These are phyloP conservation scores for Rhyacichthys aspro DNA, from an alignment of 2,797 vertebrate species.

Conservation along the genomic window DNA sequence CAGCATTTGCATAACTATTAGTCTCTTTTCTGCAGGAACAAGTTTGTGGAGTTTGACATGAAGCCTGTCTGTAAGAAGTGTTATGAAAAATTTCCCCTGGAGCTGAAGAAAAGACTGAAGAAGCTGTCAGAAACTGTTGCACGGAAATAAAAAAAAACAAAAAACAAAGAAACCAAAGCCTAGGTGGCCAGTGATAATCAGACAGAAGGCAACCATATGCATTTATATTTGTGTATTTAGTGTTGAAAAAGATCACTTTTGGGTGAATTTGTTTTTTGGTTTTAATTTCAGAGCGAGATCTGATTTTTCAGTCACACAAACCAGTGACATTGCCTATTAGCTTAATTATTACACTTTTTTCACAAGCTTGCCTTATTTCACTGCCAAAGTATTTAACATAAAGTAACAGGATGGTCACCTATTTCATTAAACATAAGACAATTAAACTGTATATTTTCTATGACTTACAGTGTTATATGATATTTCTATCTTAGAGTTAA, in stretches of 20 bases:
- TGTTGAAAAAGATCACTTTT: slow-evolving; percentile 8
- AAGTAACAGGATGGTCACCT: slow-evolving; percentile 26
- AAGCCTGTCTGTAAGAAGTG: slow-evolving; percentile 99
- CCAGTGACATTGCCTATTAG: slow-evolving; percentile 43
- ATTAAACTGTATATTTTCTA: not conserved
- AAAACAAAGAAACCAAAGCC: not conserved
- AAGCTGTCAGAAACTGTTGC: slow-evolving; percentile 93
- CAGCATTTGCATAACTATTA: not conserved
- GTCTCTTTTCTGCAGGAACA: slow-evolving; percentile 86
- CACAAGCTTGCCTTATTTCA: slow-evolving; percentile 53
- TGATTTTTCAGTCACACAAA: slow-evolving; percentile 9
- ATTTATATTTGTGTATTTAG: slow-evolving; percentile 21
- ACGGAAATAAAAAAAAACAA: slow-evolving; percentile 82
- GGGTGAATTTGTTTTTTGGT: no score
- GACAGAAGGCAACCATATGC: no score
- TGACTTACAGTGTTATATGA: slow-evolving; percentile 20
- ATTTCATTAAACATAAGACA: slow-evolving; percentile 34
- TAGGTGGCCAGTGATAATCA: slow-evolving; percentile 16
- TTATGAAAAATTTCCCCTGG: slow-evolving; percentile 98
- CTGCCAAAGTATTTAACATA: slow-evolving; percentile 12
- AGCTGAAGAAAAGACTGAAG: slow-evolving; percentile 98
- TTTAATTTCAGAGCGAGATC: not conserved
- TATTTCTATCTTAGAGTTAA: slow-evolving; percentile 13
- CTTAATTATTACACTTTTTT: slow-evolving; percentile 40
- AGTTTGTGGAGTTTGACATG: slow-evolving; percentile 99